phyloP scores from a whole-genome alignment of 1,140 invertebrate species.

The Zaprionus africanus region DNA sequence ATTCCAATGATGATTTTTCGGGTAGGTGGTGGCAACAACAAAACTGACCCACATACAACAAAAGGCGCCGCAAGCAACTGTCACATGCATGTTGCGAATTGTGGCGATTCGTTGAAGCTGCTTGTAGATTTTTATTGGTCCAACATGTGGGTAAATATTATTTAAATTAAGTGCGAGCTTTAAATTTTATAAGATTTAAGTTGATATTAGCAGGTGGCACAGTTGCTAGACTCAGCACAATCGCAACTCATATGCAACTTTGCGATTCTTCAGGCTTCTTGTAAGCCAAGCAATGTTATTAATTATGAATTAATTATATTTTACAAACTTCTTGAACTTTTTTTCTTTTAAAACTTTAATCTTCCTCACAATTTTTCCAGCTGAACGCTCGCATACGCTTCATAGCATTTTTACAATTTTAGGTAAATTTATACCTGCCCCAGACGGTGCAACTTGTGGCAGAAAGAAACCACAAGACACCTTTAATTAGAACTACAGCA shows the following conservation, averaged over 20 bases:
- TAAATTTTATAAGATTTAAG: background rate
- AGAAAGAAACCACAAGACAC: constrained; percentile 51
- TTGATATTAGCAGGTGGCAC: background rate
- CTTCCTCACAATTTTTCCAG: constrained; percentile 35
- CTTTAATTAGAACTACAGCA: constrained; percentile 61
- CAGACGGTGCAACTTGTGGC: constrained; percentile 20
- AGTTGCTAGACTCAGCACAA: background rate
- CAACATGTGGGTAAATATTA: constrained; percentile 13
- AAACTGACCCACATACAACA: constrained; percentile 43
- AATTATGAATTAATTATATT: constrained; percentile 34
- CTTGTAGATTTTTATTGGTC: constrained; percentile 63
- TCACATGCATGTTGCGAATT: constrained; percentile 64
- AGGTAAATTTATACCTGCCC: constrained; percentile 44
- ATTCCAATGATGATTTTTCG: constrained; percentile 72
- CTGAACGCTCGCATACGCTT: constrained; percentile 31
- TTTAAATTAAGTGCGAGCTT: background rate
- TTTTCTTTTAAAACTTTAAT: constrained; percentile 37
- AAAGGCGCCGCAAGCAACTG: constrained; percentile 61
- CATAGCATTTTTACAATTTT: constrained; percentile 27
- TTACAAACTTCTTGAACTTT: constrained; percentile 26
- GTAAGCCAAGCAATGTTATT: constrained; percentile 29
- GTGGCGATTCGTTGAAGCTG: constrained; percentile 69
- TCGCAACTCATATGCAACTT: background rate
- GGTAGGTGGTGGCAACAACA: constrained; percentile 52
- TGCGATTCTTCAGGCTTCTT: background rate